phyloP scores from a whole-genome alignment of 2,797 vertebrate species.

The Euphonia xanthogaster region DNA sequence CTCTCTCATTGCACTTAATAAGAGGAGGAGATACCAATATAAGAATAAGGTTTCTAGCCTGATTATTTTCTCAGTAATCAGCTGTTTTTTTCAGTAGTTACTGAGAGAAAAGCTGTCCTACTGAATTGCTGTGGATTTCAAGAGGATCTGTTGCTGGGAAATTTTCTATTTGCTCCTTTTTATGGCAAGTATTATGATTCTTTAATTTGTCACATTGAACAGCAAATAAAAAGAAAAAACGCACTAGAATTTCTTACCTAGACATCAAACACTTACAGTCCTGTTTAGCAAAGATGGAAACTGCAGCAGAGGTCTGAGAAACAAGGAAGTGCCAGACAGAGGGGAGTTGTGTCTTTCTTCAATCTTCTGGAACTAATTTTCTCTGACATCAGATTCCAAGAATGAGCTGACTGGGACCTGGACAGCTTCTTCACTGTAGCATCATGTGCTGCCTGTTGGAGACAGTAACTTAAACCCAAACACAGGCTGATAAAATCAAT shows the following conservation, averaged over 20 bases:
- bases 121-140: constrained; percentile 14
- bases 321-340: neutral
- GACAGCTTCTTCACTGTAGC: neutral
- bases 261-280: neutral
- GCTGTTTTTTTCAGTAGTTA: constrained; percentile 9
- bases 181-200: neutral
- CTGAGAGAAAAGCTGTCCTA: neutral
- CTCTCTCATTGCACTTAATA: neutral
- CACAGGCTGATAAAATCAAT: neutral
- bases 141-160: neutral
- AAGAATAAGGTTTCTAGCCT: neutral
- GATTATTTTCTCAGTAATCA: constrained; percentile 36
- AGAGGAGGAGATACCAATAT: neutral
- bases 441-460: neutral
- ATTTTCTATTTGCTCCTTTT: constrained; percentile 49
- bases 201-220: neutral
- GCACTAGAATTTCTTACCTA: neutral
- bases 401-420: neutral
- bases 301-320: neutral
- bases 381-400: neutral
- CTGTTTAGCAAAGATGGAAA: neutral
- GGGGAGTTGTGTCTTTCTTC: neutral
- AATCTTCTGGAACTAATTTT: neutral
- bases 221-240: neutral
- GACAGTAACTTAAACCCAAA: neutral